Evolutionary conservation across 2,888 invertebrate genomes (phyloP).

Genomic region (Pachydiplax longipennis): DNA sequence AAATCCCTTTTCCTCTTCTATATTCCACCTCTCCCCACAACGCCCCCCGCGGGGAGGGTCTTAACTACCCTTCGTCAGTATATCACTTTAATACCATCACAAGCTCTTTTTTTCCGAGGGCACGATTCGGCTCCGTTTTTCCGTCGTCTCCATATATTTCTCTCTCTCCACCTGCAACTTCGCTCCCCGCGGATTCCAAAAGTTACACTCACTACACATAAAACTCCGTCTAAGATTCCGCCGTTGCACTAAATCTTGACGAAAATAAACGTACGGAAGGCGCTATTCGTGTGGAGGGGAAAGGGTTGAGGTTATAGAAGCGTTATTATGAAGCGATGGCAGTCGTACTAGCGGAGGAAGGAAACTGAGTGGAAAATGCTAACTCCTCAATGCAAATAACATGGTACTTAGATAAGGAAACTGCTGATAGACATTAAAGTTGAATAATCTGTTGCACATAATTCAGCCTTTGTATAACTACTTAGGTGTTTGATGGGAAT

Average conservation of each 20-base stretch:
- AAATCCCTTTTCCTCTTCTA: neutral
- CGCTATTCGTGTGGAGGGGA: neutral
- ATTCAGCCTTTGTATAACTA: no score
- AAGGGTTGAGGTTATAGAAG: neutral
- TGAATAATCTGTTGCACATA: no score
- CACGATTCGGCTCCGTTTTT: neutral
- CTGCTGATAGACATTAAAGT: no score
- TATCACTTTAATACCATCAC: conserved; percentile 8
- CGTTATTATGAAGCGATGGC: neutral
- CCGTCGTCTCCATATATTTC: neutral
- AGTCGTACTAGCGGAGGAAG: neutral
- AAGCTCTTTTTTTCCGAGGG: neutral
- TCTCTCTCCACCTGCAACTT: neutral
- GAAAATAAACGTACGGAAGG: neutral
- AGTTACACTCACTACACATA: neutral
- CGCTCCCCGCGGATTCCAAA: neutral
- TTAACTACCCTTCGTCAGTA: neutral
- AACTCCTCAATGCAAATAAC: neutral
- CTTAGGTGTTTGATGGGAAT: no score
- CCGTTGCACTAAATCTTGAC: neutral
- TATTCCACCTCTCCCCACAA: neutral
- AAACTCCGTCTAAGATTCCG: neutral
- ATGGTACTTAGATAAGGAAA: neutral
- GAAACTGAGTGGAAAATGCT: neutral
- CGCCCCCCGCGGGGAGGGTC: neutral